Evolutionary conservation across 2,797 vertebrate genomes (phyloP).

Genomic region (Megaceryle alcyon): DNA sequence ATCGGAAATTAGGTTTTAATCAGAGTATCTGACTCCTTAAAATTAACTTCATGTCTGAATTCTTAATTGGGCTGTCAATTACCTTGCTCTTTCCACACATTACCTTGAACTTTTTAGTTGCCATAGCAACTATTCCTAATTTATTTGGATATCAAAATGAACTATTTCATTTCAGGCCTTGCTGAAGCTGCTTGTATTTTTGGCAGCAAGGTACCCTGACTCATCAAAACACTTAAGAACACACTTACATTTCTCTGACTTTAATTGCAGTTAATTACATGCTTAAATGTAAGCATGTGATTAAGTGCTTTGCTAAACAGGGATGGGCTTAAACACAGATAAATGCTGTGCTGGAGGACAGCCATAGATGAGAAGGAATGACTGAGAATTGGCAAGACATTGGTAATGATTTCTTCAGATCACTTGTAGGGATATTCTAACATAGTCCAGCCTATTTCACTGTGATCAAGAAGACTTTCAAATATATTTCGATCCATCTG

Average conservation of each 20-base stretch:
- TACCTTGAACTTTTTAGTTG: conserved; percentile 68
- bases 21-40: conserved; percentile 24
- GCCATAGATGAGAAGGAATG: neutral
- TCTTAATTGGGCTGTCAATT: conserved; percentile 58
- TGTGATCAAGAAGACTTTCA: conserved; percentile 19
- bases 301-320: conserved; percentile 20
- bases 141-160: conserved; percentile 75
- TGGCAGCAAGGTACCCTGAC: conserved; percentile 15
- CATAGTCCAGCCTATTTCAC: neutral
- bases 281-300: neutral
- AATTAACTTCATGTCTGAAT: conserved; percentile 53
- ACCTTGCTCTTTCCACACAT: conserved; percentile 37
- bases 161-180: conserved; percentile 53
- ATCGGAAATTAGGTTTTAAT: conserved; percentile 52
- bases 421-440: conserved; percentile 43
- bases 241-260: neutral
- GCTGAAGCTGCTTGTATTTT: conserved; percentile 36
- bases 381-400: neutral
- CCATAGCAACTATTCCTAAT: conserved; percentile 72
- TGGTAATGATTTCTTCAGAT: conserved; percentile 50
- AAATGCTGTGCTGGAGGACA: neutral
- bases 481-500: neutral
- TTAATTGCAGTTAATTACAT: neutral
- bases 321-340: neutral
- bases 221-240: conserved; percentile 8